Percentiles rank a stretch among this genome's conserved stretches.
Conservation (phyloP, 2,113 vertebrate genomes). For the Ahaetulla prasina region DNA sequence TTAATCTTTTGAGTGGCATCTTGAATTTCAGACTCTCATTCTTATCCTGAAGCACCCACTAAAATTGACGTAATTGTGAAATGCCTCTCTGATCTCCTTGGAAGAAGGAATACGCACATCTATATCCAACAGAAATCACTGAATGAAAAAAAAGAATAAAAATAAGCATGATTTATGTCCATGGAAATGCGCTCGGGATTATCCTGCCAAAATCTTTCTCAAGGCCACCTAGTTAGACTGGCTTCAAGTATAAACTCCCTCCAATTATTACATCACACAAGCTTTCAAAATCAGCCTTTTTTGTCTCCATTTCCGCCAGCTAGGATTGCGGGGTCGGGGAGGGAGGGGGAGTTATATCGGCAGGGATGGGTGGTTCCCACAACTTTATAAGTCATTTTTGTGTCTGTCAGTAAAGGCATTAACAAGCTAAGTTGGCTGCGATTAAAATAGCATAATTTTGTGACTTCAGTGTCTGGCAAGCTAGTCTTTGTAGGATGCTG, state of each 20-base stretch:
- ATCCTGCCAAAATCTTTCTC: neutral
- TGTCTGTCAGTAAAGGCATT: conserved; percentile 27
- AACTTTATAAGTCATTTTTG: neutral
- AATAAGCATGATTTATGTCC: neutral
- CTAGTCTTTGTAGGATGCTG: conserved; percentile 25
- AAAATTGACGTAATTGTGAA: neutral
- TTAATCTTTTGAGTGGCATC: neutral
- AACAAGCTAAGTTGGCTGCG: conserved; percentile 49
- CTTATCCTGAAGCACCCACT: neutral
- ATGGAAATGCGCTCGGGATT: neutral
- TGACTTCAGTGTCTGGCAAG: conserved; percentile 46
- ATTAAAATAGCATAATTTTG: conserved; percentile 47
- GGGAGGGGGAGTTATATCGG: neutral
- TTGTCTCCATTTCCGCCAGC: neutral
- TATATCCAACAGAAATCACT: neutral
- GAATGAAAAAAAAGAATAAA: neutral
- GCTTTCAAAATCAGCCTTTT: neutral
- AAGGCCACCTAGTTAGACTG: conserved; percentile 1
- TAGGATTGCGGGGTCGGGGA: neutral
- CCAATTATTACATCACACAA: neutral
- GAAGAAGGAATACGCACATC: neutral
- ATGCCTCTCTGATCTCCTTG: neutral
- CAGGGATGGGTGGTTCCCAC: neutral
- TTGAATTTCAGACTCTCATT: neutral
- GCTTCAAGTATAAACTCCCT: neutral